Evolutionary conservation across 2,113 vertebrate genomes (phyloP), one percentile per base, ranked within the genome.

Genomic region (Columba janthina): DNA sequence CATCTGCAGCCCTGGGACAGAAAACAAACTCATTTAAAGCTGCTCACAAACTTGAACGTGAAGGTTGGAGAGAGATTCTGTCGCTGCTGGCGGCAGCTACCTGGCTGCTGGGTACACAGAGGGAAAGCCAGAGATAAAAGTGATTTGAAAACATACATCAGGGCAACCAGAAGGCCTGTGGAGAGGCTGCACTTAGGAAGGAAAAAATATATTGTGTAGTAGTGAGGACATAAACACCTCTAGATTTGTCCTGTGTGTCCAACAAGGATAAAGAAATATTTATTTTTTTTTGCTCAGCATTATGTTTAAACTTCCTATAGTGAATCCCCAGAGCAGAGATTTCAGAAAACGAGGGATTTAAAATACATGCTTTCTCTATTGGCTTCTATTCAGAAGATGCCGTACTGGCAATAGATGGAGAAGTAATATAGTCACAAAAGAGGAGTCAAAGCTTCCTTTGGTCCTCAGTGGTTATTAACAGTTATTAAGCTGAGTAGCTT

Each of bases 401-500:
- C 31, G 5, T 8, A 53, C 48, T 64, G 80, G 84, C 82, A 77
- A 46, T n/a, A 78, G 76, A 78, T 36, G n/a, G 90, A 93, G 78
- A 72, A 70, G 40, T 9, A 90, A 95, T 57, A 72, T 3, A 42
- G 64, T 53, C 69, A 71, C 20, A 3, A 70, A 91, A 96, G 75
- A 88, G 72, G 66, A 96, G 77, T 12, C 77, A 77, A 84, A 79
- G 91, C 87, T 87, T 91, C 77, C 89, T 69, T 92, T 79, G 54
- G 91, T 76, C 58, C 77, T 54, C 87, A 18, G 85, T n/a, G 40
- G 65, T 89, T 90, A 96, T 97, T 95, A 94, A 65, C 12, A 93
- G 56, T 89, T 92, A 94, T 92, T 90, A 95, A 92, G 10, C 28
- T 48, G 57, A 70, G 80, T 10, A 86, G 86, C 91, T 95, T 94